Conservation (phyloP, 2,888 invertebrate genomes). For the Orthonychiurus folsomi region DNA sequence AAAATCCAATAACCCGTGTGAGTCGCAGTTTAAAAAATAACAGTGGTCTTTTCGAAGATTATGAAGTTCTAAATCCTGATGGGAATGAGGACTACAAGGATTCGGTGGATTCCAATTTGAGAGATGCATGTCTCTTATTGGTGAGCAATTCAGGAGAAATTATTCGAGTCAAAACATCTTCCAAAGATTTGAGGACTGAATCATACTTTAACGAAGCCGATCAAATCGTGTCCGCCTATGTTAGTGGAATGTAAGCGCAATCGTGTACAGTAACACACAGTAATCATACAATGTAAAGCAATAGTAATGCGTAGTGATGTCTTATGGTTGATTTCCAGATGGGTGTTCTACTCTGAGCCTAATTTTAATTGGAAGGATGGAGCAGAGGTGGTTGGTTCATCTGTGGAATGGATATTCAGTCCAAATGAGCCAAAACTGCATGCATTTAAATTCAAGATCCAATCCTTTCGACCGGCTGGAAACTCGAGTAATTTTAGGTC, state of each 20-base stretch:
- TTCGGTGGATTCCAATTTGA: not conserved
- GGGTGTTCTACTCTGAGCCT: constrained; percentile 4
- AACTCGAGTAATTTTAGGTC: not conserved
- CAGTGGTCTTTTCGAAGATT: too few species aligned
- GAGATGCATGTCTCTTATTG: not conserved
- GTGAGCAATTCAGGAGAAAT: not conserved
- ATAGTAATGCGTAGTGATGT: not conserved
- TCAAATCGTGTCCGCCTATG: not conserved
- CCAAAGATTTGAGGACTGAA: not conserved
- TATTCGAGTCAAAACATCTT: not conserved
- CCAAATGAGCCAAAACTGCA: not conserved
- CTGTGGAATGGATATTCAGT: not conserved
- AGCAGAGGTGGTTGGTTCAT: not conserved
- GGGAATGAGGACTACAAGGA: not conserved
- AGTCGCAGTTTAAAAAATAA: too few species aligned
- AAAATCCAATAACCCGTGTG: too few species aligned
- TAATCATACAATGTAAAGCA: too few species aligned
- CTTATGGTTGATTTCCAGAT: not conserved
- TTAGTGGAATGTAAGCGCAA: not conserved
- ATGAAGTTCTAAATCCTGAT: too few species aligned
- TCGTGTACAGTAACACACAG: too few species aligned
- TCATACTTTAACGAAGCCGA: not conserved
- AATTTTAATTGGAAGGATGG: not conserved
- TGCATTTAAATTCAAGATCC: not conserved
- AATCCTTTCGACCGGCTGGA: not conserved